Evolutionary conservation across 1,140 invertebrate genomes (phyloP).

Genomic region (Aphis craccivora): DNA sequence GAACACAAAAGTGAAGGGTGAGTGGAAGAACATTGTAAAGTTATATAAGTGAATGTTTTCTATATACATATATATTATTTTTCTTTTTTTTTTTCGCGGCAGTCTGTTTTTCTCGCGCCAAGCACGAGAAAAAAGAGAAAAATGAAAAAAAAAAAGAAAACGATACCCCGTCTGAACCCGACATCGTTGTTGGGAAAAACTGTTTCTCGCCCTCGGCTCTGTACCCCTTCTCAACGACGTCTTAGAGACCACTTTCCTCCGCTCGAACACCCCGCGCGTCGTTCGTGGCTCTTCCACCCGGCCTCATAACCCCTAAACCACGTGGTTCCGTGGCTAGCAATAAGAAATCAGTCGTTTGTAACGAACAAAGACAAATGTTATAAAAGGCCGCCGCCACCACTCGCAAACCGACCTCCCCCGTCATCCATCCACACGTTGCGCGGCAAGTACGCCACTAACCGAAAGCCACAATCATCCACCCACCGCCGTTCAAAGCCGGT

Average conservation of each 20-base stretch:
- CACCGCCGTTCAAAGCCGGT: not conserved
- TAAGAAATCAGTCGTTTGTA: conserved; percentile 59
- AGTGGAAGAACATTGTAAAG: not conserved
- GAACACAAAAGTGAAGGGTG: not conserved
- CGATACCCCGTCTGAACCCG: conserved; percentile 39
- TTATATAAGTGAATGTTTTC: conserved; percentile 28
- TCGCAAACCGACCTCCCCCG: not conserved
- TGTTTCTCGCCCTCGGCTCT: not conserved
- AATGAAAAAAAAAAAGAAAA: not conserved
- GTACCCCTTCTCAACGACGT: not conserved
- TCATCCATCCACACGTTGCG: not conserved
- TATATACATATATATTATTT: not conserved
- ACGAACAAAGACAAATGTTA: conserved; percentile 60
- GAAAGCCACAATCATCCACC: not conserved
- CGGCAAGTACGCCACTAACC: not conserved
- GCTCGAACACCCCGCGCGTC: not conserved
- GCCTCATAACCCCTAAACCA: not conserved
- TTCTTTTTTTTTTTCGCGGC: not conserved
- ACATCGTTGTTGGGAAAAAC: conserved; percentile 43
- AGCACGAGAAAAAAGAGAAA: not conserved
- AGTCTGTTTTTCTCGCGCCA: not conserved
- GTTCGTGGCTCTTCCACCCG: not conserved
- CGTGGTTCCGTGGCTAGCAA: conserved; percentile 50
- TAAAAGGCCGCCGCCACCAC: conserved; percentile 56
- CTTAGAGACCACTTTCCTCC: not conserved